Base-by-base conservation (phyloP, 2,888 invertebrate species). In the Beris chalybata region DNA sequence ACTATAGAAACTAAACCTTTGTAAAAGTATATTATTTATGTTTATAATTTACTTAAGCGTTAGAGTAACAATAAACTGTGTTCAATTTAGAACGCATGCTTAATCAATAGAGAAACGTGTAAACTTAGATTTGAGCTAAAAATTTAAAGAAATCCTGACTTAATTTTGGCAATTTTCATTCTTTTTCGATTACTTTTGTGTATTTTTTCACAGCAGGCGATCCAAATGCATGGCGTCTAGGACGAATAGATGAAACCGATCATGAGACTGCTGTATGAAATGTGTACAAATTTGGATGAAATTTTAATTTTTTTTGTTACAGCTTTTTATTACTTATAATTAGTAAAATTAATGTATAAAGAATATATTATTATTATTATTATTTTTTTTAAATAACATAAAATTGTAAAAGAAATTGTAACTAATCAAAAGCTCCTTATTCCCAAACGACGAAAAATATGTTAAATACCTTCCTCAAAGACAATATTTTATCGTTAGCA, bases 151-250 rank as follows among this genome's bases (percentile, higher is more conserved):
- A 9, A 15, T 3, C 5, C 5, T 48, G 5, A 15, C 15, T 48
- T 2, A 48, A 48, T 38, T 38, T 3, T 9, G 38, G 9, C 38
- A 38, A 38, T 38, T 38, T 38, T 38, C 38, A 38, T 38, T 38
- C 38, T 9, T 38, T 38, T 38, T 38, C 38, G 38, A 38, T 38
- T 38, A 38, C 9, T 38, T 38, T 38, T 38, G 5, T 9, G 38
- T 38, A 38, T 38, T 38, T 38, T 67, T 64, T 44, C 76, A 44
- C 73, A 87, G 88, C 87, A 72, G 86, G 87, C 70, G 90, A 91
- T 82, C 89, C 89, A 67, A 90, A 91, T 80, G 90, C 90, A 71
- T 91, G 90, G 90, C 86, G 90, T 70, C 84, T 91, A 74, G 90
- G 90, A 71, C 85, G 90, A 76, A 91, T 91, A 82, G 91, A 91